Evolutionary conservation across 2,888 invertebrate species (phyloP).

Genomic region (Congeria kusceri): DNA sequence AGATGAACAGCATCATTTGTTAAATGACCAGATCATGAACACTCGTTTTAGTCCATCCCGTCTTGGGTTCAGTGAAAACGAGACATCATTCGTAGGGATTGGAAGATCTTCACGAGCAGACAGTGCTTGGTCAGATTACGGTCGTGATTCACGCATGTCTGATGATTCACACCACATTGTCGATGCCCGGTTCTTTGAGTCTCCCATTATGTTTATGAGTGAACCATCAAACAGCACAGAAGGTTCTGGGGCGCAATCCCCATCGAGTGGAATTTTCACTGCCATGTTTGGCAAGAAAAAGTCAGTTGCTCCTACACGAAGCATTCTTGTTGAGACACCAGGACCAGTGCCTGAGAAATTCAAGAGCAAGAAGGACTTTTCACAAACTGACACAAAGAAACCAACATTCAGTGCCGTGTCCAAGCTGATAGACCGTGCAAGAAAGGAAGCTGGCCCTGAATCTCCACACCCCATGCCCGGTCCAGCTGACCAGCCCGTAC

Average conservation of each 20-base stretch:
- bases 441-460: background rate
- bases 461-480: background rate
- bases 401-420: background rate
- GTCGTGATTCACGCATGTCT: conserved; percentile 14
- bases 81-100: conserved; percentile 33
- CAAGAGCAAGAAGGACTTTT: conserved; percentile 1
- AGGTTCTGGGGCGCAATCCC: background rate
- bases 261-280: conserved; percentile 13
- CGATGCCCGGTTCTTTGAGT: conserved; percentile 36
- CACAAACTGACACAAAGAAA: background rate
- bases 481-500: background rate
- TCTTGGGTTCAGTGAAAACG: background rate
- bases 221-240: conserved; percentile 13
- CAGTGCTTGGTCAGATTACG: conserved; percentile 25
- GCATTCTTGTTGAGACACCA: conserved; percentile 17
- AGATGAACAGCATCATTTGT: background rate
- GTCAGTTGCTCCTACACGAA: conserved; percentile 16
- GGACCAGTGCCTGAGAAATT: background rate
- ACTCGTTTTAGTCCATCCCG: conserved; percentile 6
- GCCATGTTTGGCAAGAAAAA: conserved; percentile 12
- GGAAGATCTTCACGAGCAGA: no score
- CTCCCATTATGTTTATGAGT: conserved; percentile 44
- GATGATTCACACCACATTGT: conserved; percentile 5
- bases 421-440: background rate
- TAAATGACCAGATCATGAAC: background rate